Base-by-base conservation (phyloP, 2,113 vertebrate genomes). In the Phalacrocorax brasilianus region DNA sequence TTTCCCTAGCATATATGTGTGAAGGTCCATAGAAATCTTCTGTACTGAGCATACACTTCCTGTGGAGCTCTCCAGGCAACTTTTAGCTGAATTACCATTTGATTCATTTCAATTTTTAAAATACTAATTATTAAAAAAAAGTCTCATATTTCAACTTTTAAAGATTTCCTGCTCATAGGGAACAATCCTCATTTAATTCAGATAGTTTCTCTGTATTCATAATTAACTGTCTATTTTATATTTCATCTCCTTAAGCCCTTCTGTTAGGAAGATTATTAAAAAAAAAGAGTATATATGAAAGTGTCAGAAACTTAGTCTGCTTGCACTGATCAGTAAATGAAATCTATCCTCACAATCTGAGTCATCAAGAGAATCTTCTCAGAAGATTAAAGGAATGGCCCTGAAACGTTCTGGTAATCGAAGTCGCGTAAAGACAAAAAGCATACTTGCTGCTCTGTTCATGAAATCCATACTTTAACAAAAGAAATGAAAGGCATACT, bases 181-280 rank as follows among this genome's bases (percentile, higher is more conserved):
- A 97, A 82, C 44, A 91, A 94, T 90, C 13, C 16, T 94, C 63
- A 94, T 97, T 93, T 96, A 90, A 95, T 93, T 95, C 77, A 93
- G 50, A 21, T 52, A 87, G 65, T 68, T 91, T 96, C 75, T 94
- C 80, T 90, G 19, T 88, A 61, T 74, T 84, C 49, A 70, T 94
- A 93, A 97, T 96, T 94, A 97, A 89, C 70, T 88, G 19, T 59
- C 79, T 89, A 82, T 95, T 96, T 94, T 75, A 92, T 96, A 89
- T 93, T 96, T 97, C 42, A 74, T 73, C 72, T 93, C 49, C 67
- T 93, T 89, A 85, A 89, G 55, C 47, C 79, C 67, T 84, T 94
- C 79, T 63, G 20, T 94, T 92, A 76, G 44, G 40, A 93, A 93
- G 84, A 90, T 83, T 97, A 92, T 96, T 74, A 6, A 47, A 70